phyloP scores from a whole-genome alignment of 2,113 vertebrate genomes.

The Galbula dea region DNA sequence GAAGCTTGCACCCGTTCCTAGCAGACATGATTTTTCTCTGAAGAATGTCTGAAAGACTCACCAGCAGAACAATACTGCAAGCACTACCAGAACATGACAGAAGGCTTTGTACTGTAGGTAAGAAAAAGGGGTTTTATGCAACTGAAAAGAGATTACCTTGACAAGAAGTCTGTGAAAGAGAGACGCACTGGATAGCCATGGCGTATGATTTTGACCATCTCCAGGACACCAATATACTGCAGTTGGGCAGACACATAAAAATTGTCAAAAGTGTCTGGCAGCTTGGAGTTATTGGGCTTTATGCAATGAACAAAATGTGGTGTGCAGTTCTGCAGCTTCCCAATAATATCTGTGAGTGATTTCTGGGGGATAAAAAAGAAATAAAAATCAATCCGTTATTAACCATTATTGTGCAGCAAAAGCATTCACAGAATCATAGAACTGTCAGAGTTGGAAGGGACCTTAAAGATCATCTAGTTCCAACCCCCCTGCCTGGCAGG shows the following conservation, averaged over 20 bases:
- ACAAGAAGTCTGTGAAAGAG: conserved; percentile 85
- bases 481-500: no score
- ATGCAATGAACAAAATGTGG: conserved; percentile 90
- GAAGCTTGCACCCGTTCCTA: neutral
- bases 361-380: conserved; percentile 70
- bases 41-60: neutral
- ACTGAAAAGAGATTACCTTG: conserved; percentile 75
- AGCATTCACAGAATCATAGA: neutral
- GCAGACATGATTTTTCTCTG: neutral
- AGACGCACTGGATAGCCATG: conserved; percentile 89
- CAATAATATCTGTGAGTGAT: conserved; percentile 83
- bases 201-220: conserved; percentile 91
- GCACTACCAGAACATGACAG: neutral
- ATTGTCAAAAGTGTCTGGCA: conserved; percentile 85
- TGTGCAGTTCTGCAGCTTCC: conserved; percentile 82
- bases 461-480: no score
- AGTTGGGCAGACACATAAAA: conserved; percentile 90
- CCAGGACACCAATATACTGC: conserved; percentile 89
- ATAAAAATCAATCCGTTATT: neutral
- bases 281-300: conserved; percentile 81
- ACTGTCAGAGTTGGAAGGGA: no score
- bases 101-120: neutral
- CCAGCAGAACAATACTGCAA: neutral
- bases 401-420: neutral
- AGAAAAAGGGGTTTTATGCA: neutral